Evolutionary conservation across 2,888 invertebrate genomes (phyloP).

Genomic region (Drosophila fulvimacula): DNA sequence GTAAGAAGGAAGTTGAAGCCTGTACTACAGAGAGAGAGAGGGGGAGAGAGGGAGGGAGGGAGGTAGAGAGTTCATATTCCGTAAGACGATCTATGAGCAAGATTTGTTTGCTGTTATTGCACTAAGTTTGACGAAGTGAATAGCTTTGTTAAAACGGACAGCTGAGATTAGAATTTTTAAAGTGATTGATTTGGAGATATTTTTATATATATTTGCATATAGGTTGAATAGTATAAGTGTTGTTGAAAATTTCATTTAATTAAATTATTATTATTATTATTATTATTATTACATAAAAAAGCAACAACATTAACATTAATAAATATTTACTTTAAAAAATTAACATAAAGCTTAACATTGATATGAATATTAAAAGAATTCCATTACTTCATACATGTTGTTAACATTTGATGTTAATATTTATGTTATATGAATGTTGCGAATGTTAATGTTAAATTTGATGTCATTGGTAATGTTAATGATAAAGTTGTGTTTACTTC

Average conservation of each 20-base stretch:
- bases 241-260: not conserved
- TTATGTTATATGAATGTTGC: too few species aligned
- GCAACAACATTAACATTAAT: too few species aligned
- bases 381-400: too few species aligned
- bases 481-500: too few species aligned
- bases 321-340: too few species aligned
- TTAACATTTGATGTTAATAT: too few species aligned
- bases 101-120: constrained; percentile 5
- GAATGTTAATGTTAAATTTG: too few species aligned
- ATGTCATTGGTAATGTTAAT: too few species aligned
- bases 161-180: not conserved
- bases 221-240: not conserved
- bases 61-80: constrained; percentile 17
- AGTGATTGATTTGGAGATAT: not conserved
- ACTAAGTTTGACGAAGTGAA: constrained; percentile 6
- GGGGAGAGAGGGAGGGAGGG: not conserved
- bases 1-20: constrained; percentile 23
- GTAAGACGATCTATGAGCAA: constrained; percentile 4
- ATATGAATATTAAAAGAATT: too few species aligned
- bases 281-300: too few species aligned
- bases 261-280: too few species aligned
- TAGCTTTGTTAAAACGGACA: not conserved
- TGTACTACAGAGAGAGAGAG: not conserved
- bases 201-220: not conserved
- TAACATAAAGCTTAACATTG: too few species aligned